Conservation (phyloP, 2,113 vertebrate genomes). For the Poeciliopsis turrubarensis region DNA sequence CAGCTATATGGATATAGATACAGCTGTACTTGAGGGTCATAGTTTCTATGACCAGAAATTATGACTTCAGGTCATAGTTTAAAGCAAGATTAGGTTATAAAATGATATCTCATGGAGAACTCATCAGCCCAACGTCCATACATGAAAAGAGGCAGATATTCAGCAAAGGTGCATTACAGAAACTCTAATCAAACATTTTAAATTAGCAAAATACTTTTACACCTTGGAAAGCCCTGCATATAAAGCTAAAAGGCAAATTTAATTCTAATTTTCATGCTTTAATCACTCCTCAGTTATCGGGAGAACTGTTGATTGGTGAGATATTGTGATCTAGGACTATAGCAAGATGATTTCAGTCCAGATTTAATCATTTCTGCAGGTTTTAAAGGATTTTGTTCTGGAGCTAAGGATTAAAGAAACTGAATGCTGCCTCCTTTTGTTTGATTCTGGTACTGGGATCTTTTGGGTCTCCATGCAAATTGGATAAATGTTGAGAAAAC, state of each 20-base stretch:
- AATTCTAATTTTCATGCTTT: neutral
- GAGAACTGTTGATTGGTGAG: neutral
- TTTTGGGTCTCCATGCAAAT: too few species aligned
- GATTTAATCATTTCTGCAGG: too few species aligned
- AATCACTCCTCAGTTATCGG: neutral
- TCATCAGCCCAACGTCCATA: neutral
- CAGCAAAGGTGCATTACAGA: neutral
- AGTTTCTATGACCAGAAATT: too few species aligned
- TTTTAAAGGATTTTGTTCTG: too few species aligned
- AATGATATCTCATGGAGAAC: neutral
- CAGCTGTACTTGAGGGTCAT: too few species aligned
- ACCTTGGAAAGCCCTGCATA: neutral
- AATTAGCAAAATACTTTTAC: neutral
- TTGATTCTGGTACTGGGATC: too few species aligned
- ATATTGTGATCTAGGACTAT: too few species aligned
- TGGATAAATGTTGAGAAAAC: too few species aligned
- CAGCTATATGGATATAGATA: too few species aligned
- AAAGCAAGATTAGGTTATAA: neutral
- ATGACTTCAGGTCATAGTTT: neutral
- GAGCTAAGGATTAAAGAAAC: too few species aligned
- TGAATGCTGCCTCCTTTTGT: too few species aligned
- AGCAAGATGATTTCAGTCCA: too few species aligned
- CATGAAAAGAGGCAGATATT: neutral
- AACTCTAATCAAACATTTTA: neutral
- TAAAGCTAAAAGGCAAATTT: neutral